Evolutionary conservation across 2,113 vertebrate species (phyloP).

Genomic region (Melospiza melodia): DNA sequence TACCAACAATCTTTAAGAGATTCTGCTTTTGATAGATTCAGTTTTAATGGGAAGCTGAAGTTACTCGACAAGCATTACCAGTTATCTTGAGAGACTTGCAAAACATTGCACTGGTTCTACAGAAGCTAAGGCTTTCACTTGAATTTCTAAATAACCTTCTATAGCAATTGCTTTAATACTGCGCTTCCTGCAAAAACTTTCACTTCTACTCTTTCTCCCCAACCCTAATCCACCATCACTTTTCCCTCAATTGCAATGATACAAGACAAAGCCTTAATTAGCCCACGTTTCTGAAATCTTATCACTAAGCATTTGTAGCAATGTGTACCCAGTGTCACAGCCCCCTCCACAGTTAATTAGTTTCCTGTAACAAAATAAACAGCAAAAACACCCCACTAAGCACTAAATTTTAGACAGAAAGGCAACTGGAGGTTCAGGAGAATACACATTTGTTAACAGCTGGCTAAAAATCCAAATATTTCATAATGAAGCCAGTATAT

Average conservation of each 20-base stretch:
- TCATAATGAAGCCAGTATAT: background rate
- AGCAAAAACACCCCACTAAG: background rate
- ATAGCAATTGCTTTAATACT: background rate
- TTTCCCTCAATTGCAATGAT: background rate
- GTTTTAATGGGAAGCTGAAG: slow-evolving; percentile 6
- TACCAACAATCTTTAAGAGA: background rate
- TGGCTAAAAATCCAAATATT: background rate
- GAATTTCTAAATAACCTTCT: background rate
- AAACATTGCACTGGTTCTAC: background rate
- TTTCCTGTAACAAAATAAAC: background rate
- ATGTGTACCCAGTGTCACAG: background rate
- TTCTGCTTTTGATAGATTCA: background rate
- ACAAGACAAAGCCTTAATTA: background rate
- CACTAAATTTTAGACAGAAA: background rate
- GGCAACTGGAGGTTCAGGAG: background rate
- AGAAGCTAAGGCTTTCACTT: background rate
- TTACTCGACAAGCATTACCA: background rate
- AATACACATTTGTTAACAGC: background rate
- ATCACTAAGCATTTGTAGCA: background rate
- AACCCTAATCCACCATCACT: background rate
- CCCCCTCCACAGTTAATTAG: background rate
- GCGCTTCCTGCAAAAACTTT: background rate
- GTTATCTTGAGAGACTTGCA: background rate
- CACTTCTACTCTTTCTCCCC: background rate
- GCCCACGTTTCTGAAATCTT: background rate